phyloP scores from a whole-genome alignment of 2,797 vertebrate genomes.

The Danio jaintianensis region DNA sequence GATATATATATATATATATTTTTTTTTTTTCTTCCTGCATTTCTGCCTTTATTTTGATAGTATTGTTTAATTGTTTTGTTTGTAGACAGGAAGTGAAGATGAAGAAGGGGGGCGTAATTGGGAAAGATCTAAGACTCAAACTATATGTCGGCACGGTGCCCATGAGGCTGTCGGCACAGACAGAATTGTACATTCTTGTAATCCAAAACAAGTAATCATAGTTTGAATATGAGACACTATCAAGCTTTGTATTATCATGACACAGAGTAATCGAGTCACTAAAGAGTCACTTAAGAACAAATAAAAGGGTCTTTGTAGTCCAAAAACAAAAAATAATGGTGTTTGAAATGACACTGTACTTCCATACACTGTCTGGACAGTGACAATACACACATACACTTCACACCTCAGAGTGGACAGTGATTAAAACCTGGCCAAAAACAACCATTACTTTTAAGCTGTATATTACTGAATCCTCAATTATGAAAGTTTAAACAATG shows the following conservation, averaged over 20 bases:
- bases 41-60: too few species aligned
- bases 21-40: too few species aligned
- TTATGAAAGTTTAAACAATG: background rate
- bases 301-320: conserved; percentile 29
- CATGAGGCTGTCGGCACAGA: too few species aligned
- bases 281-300: conserved; percentile 1
- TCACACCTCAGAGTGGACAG: background rate
- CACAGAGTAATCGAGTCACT: background rate
- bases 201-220: background rate
- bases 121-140: too few species aligned
- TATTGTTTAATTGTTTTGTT: too few species aligned
- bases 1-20: too few species aligned
- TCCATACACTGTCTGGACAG: conserved; percentile 2
- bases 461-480: background rate
- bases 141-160: too few species aligned
- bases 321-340: conserved; percentile 21
- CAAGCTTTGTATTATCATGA: background rate
- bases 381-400: background rate
- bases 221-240: background rate
- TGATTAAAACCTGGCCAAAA: background rate
- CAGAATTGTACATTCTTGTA: background rate
- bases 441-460: background rate
- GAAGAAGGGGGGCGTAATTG: too few species aligned
- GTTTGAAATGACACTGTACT: conserved; percentile 20
- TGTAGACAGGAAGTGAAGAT: too few species aligned